Evolutionary conservation across 2,797 vertebrate genomes (phyloP).

Genomic region (Oryzias sinensis): DNA sequence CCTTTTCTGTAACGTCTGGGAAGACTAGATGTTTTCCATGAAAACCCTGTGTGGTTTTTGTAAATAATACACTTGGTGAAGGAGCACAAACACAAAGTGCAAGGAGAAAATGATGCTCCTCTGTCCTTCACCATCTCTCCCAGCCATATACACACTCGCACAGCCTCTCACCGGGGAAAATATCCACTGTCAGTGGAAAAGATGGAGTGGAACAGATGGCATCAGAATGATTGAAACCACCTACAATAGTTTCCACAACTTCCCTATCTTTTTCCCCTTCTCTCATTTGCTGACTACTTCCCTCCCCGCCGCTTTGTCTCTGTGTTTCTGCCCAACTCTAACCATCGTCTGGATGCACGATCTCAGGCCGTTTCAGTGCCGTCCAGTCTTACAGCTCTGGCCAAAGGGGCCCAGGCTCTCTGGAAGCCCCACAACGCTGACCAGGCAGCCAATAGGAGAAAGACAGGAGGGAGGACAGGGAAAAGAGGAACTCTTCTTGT

Average conservation of each 20-base stretch:
- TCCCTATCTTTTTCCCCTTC: slow-evolving; percentile 25
- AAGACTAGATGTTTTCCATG: no score
- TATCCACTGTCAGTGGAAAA: slow-evolving; percentile 62
- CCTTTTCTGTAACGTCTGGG: no score
- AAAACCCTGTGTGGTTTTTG: no score
- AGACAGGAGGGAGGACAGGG: slow-evolving; percentile 22
- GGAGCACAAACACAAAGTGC: neutral
- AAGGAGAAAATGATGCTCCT: slow-evolving; percentile 3
- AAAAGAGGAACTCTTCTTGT: slow-evolving; percentile 3
- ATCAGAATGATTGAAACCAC: slow-evolving; percentile 71
- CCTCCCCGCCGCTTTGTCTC: slow-evolving; percentile 16
- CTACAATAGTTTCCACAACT: slow-evolving; percentile 68
- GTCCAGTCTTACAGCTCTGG: slow-evolving; percentile 50
- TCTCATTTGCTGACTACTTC: slow-evolving; percentile 12
- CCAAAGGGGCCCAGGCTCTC: slow-evolving; percentile 59
- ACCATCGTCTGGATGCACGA: slow-evolving; percentile 44
- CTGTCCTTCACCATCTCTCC: slow-evolving; percentile 40
- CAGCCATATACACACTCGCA: slow-evolving; percentile 25
- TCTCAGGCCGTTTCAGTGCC: slow-evolving; percentile 44
- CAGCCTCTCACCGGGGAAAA: slow-evolving; percentile 55
- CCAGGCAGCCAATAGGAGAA: slow-evolving; percentile 69
- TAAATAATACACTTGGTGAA: no score
- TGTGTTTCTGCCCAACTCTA: slow-evolving; percentile 22
- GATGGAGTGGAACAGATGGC: slow-evolving; percentile 74
- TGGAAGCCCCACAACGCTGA: slow-evolving; percentile 53